Conservation (phyloP, 2,113 vertebrate genomes). For the Caretta caretta region DNA sequence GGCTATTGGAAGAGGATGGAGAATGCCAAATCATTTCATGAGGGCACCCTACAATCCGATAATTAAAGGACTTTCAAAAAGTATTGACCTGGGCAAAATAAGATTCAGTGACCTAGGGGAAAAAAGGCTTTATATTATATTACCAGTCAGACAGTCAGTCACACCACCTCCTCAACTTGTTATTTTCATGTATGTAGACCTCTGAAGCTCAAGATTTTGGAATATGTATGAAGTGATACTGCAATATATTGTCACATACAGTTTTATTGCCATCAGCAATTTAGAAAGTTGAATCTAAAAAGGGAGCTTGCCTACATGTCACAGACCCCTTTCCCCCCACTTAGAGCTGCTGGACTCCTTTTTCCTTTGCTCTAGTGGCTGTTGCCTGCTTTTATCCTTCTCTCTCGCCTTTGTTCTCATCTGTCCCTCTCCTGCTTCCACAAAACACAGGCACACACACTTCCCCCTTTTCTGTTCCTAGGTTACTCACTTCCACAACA, state of each 20-base stretch:
- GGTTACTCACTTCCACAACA: not conserved
- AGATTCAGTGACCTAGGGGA: not conserved
- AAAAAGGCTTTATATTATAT: not conserved
- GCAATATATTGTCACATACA: not conserved
- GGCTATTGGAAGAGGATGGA: not conserved
- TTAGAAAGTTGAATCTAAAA: not conserved
- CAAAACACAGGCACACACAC: not conserved
- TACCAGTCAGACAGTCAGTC: not conserved
- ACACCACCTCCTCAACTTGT: no score
- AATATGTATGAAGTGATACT: not conserved
- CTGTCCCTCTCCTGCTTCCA: no score
- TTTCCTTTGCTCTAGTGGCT: not conserved
- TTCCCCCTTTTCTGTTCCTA: not conserved
- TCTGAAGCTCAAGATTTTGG: not conserved
- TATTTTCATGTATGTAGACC: not conserved
- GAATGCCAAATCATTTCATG: not conserved
- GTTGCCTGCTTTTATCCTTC: not conserved
- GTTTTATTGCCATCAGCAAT: not conserved
- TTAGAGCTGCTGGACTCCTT: not conserved
- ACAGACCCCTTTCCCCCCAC: not conserved
- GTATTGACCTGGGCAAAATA: not conserved
- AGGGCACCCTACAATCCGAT: not conserved
- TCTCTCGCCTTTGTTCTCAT: not conserved
- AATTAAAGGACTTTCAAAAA: not conserved
- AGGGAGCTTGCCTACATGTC: not conserved